phyloP scores from a whole-genome alignment of 2,888 invertebrate genomes.

The Tenthredo notha region DNA sequence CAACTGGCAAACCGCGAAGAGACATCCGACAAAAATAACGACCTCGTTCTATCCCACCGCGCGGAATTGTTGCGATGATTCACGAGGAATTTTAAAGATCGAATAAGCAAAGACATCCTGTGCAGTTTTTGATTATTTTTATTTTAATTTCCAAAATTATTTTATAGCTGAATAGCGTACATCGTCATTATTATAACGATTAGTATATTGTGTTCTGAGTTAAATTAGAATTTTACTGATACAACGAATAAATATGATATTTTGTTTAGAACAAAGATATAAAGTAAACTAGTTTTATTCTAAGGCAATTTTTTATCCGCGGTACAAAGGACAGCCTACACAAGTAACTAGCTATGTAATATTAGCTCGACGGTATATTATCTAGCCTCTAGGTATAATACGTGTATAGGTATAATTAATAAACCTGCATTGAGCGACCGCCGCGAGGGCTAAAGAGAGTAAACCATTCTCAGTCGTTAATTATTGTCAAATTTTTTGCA shows the following conservation, averaged over 20 bases:
- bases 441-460: not conserved
- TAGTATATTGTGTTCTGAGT: not conserved
- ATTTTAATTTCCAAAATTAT: not conserved
- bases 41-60: constrained; percentile 30
- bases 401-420: not conserved
- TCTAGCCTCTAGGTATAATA: not conserved
- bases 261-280: not conserved
- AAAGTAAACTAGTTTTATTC: not conserved
- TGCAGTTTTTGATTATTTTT: not conserved
- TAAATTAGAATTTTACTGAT: too few species aligned
- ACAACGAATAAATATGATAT: not conserved
- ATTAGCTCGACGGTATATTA: not conserved
- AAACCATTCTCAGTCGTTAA: not conserved
- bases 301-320: constrained; percentile 17
- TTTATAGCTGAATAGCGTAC: not conserved
- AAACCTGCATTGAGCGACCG: not conserved
- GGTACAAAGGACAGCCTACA: constrained; percentile 5
- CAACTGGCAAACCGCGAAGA: constrained; percentile 10
- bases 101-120: not conserved
- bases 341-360: not conserved
- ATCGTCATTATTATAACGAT: not conserved
- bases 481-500: not conserved
- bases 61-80: constrained; percentile 25
- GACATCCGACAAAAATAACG: constrained; percentile 10
- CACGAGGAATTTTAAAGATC: constrained; percentile 22